Base-by-base conservation (phyloP, 2,797 vertebrate species). In the Pipistrellus kuhlii region DNA sequence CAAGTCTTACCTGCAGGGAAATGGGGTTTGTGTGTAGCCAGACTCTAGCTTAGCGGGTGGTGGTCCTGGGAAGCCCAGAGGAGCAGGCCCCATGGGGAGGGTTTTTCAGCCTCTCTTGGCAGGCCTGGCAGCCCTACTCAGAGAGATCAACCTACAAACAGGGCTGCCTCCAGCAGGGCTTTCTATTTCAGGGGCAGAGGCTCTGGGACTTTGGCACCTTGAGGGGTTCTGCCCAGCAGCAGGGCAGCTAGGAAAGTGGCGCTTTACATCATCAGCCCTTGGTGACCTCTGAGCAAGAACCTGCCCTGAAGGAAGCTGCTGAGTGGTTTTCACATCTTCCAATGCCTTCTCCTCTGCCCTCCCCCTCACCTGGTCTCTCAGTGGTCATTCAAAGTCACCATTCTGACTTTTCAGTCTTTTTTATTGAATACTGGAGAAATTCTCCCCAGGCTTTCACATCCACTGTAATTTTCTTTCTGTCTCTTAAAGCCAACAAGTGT, bases 21-120 rank as follows among this genome's bases (percentile, higher is more conserved):
- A 38, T 8, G 2, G 62, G 76, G 11, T 76, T 92, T 69, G 81
- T 69, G 68, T 85, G 91, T 48, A 85, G 75, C 68, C 86, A 81
- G 85, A 71, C 80, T 94, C 91, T 66, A n/a, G 62, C 62, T 18
- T 32, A 32, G 30, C 30, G 0, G 5, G 25, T 27, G 57, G 69
- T 72, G 76, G 90, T 80, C 86, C 6, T 0, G 9, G 30, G 18
- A 6, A 76, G 48, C 32, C 13, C 59, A 62, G 25, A 62, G 59
- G 27, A 76, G 32, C 15, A 76, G 73, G 46, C 18, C 46, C 21
- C 0, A 2, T 55, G 20, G 4, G 15, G 10, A 35, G 8, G 15
- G 32, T 30, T 59, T 57, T 71, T 69, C 12, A 10, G 5, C 15
- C 51, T 32, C 23, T 27, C 21, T 35, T 53, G 12, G 53, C 27